A percentile compares a stretch with the other conserved stretches of the same genome.
These are phyloP conservation scores for Aspidiotus destructor DNA, from an alignment of 2,888 invertebrate genomes.

Conservation along the genomic window DNA sequence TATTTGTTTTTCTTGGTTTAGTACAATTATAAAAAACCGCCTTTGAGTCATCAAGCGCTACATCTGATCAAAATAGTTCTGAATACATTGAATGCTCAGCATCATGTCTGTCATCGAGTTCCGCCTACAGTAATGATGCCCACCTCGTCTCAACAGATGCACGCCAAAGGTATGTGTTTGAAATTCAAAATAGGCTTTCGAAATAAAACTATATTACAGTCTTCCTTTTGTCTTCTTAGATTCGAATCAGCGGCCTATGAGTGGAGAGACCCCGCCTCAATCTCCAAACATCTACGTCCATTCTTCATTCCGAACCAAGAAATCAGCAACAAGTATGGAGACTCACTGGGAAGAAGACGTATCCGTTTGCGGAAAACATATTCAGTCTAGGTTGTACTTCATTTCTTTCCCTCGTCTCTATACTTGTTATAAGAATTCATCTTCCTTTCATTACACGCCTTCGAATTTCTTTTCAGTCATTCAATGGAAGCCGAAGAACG, in stretches of 20 bases:
- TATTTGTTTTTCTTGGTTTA: conserved; percentile 40
- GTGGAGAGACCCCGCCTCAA: conserved; percentile 28
- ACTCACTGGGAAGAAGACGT: conserved; percentile 62
- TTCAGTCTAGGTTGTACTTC: not conserved
- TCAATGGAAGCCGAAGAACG: conserved; percentile 16
- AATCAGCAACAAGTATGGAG: conserved; percentile 46
- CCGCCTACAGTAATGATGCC: conserved; percentile 70
- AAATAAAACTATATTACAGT: not conserved
- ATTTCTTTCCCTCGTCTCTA: not conserved
- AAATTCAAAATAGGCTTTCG: not conserved
- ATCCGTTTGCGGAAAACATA: conserved; percentile 1
- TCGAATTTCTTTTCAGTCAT: not conserved
- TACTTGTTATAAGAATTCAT: not conserved
- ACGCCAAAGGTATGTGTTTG: conserved; percentile 51
- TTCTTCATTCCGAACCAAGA: conserved; percentile 37
- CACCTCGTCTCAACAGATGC: conserved; percentile 49
- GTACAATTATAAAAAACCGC: conserved; percentile 67
- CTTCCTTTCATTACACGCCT: too few species aligned
- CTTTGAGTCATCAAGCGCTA: conserved; percentile 55
- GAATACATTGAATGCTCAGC: conserved; percentile 82
- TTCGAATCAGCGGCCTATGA: conserved; percentile 22
- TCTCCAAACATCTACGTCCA: conserved; percentile 31
- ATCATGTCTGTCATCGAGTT: conserved; percentile 79
- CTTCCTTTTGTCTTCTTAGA: not conserved
- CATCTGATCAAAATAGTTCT: conserved; percentile 78